Conservation (phyloP, 1,140 invertebrate genomes). For the Diabrotica virgifera region DNA sequence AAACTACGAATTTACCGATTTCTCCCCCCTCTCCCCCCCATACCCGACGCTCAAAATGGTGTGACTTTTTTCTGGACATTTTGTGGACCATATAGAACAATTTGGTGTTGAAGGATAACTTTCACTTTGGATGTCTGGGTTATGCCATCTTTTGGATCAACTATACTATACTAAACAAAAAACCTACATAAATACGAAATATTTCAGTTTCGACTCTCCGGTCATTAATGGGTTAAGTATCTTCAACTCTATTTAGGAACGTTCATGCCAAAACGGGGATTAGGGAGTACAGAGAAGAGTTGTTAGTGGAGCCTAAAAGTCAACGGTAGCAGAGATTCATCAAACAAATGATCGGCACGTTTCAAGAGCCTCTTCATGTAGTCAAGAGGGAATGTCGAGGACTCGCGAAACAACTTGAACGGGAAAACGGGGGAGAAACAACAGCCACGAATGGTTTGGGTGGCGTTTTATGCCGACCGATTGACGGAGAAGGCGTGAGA, state of each 20-base stretch:
- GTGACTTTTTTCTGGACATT: too few species aligned
- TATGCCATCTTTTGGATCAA: too few species aligned
- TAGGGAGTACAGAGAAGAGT: conserved; percentile 15
- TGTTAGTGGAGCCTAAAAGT: conserved; percentile 32
- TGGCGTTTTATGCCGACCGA: conserved; percentile 3
- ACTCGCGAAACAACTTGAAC: conserved; percentile 30
- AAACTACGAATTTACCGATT: too few species aligned
- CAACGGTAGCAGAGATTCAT: conserved; percentile 33
- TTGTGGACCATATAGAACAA: too few species aligned
- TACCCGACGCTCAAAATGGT: too few species aligned
- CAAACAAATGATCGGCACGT: conserved; percentile 41
- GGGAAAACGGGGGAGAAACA: conserved; percentile 6
- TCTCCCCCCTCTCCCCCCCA: too few species aligned
- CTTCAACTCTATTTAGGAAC: neutral
- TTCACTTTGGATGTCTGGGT: too few species aligned
- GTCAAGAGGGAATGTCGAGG: conserved; percentile 35
- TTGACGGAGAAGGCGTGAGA: neutral
- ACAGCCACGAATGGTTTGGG: conserved; percentile 9
- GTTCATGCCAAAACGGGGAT: neutral
- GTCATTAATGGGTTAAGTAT: too few species aligned
- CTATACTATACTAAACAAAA: too few species aligned
- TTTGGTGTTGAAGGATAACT: too few species aligned
- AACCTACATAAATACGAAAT: too few species aligned
- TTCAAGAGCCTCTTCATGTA: conserved; percentile 37
- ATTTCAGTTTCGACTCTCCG: too few species aligned